Evolutionary conservation across 2,113 vertebrate species (phyloP), one percentile per base, ranked within the genome.

Genomic region (Psophia crepitans): DNA sequence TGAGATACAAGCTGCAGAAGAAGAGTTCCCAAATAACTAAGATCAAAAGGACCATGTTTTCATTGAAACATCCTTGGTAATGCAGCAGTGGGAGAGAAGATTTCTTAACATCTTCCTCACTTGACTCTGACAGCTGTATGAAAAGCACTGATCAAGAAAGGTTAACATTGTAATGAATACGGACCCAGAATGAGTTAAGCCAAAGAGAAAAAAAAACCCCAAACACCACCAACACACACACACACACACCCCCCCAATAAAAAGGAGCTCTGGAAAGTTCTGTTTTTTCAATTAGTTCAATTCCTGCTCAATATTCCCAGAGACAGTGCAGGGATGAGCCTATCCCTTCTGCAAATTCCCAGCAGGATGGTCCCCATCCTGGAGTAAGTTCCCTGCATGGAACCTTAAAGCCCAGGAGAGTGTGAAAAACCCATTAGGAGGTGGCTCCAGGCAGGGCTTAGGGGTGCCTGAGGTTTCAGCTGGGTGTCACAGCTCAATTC

Each of bases 371-470:
- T 12, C 37, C 22, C 53, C 0, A 0, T 57, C 15, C 57, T 57
- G 10, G 26, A 57, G 33, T 9, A 51, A 10, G 23, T 46, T 77
- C 20, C 43, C 23, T 68, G 30, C 35, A 51, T 37, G 43, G 66
- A 68, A 79, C 35, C 12, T 48, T 41, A 61, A 53, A 68, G 66
- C 7, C 15, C 35, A 39, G 39, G 22, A 1, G 7, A 87, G 71
- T 28, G 56, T 94, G 60, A 75, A 94, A 97, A 91, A 93, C 69
- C 26, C 85, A 78, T 96, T 87, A 75, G 90, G 61, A 89, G 71
- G 85, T 96, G 96, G 96, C 97, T 97, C 84, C 90, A 63, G 77
- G 82, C 51, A 89, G 65, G 87, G 87, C 92, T 82, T 23, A 58
- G 84, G 86, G 89, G 86, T 85, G 81, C 27, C n/a, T 33, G 51